Conservation (phyloP, 2,888 invertebrate species). For the Caenorhabditis sp. region DNA sequence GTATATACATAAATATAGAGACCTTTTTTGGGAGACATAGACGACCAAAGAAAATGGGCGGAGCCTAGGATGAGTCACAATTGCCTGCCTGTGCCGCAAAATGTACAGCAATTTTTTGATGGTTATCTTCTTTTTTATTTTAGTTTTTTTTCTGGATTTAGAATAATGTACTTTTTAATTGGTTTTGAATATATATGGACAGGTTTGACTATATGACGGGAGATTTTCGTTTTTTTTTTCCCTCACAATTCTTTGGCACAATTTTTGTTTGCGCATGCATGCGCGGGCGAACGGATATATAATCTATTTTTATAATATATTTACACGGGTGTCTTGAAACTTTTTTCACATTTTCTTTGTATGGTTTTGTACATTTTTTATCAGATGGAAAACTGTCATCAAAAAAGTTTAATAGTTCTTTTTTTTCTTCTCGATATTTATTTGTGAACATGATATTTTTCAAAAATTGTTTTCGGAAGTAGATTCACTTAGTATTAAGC, state of each 20-base stretch:
- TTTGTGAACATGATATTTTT: too few species aligned
- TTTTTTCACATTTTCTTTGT: neutral
- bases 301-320: neutral
- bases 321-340: neutral
- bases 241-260: neutral
- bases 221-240: neutral
- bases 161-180: neutral
- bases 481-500: too few species aligned
- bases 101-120: neutral
- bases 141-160: neutral
- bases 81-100: too few species aligned
- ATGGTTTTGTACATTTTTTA: neutral
- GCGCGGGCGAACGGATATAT: neutral
- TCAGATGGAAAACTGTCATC: too few species aligned
- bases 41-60: neutral
- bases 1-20: neutral
- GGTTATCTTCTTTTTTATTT: neutral
- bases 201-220: too few species aligned
- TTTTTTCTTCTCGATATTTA: too few species aligned
- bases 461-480: too few species aligned
- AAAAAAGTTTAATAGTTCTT: too few species aligned
- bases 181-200: neutral
- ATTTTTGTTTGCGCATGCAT: neutral
- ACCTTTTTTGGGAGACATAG: neutral
- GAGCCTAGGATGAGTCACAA: neutral